Conservation (phyloP, 2,113 vertebrate species). For the Clarias gariepinus region DNA sequence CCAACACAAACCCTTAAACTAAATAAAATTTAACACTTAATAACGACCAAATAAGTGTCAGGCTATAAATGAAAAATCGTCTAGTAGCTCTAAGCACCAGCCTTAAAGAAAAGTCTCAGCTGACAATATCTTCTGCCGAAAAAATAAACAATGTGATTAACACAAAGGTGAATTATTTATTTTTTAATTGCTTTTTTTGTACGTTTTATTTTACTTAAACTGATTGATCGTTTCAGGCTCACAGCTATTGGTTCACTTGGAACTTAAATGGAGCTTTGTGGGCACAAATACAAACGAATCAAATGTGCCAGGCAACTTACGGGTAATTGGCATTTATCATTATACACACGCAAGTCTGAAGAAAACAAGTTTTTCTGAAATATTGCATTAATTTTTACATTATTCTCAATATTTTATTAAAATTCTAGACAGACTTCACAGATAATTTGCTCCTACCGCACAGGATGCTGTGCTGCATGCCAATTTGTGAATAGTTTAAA, state of each 20-base stretch:
- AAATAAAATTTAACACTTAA: neutral
- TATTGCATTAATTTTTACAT: neutral
- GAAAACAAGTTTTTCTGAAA: neutral
- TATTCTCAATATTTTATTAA: too few relatives aligned
- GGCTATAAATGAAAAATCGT: neutral
- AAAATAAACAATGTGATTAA: neutral
- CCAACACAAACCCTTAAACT: neutral
- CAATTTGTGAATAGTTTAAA: too few relatives aligned
- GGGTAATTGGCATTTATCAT: neutral
- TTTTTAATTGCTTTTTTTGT: too few relatives aligned
- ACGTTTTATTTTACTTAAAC: neutral
- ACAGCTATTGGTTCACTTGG: neutral
- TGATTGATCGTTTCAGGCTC: neutral
- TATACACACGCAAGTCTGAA: neutral
- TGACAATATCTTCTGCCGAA: neutral
- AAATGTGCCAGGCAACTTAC: neutral
- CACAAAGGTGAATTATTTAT: too few relatives aligned
- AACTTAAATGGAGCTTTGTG: neutral
- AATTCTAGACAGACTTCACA: too few relatives aligned
- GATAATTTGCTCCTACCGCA: too few relatives aligned
- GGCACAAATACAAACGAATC: neutral
- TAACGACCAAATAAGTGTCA: neutral
- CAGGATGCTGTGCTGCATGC: too few relatives aligned
- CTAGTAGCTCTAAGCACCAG: neutral
- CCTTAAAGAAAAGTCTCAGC: neutral